A percentile compares a stretch with the other conserved stretches of the same genome.
Conservation (phyloP, 2,888 invertebrate genomes). For the Camponotus fellah region DNA sequence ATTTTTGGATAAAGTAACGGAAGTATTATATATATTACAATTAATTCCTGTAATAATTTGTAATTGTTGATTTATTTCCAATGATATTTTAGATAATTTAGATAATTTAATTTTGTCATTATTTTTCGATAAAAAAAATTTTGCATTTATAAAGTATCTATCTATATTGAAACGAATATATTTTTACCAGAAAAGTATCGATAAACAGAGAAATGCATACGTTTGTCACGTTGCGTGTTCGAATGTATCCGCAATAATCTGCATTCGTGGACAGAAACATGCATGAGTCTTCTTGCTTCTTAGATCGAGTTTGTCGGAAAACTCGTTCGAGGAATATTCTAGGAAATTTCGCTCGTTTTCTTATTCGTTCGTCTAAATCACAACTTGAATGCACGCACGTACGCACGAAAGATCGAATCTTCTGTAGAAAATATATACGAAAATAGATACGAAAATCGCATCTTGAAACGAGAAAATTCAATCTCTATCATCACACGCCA, state of each 20-base stretch:
- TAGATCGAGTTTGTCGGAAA: conserved; percentile 45
- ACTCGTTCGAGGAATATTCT: conserved; percentile 36
- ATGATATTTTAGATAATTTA: neutral
- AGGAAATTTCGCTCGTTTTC: conserved; percentile 37
- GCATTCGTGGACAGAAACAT: conserved; percentile 21
- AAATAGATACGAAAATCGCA: neutral
- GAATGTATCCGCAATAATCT: conserved; percentile 47
- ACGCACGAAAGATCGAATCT: conserved; percentile 42
- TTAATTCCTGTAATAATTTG: neutral
- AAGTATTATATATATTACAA: neutral
- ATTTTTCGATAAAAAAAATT: neutral
- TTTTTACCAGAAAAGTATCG: conserved; percentile 12
- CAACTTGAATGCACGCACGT: neutral
- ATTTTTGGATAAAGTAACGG: neutral
- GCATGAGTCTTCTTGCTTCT: conserved; percentile 5
- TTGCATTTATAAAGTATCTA: neutral
- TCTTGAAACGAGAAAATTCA: conserved; percentile 15
- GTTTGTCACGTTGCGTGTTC: conserved; percentile 21
- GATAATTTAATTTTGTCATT: neutral
- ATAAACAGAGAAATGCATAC: conserved; percentile 12
- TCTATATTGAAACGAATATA: neutral
- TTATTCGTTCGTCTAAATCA: conserved; percentile 38
- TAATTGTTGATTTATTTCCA: neutral
- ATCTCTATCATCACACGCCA: conserved; percentile 38
- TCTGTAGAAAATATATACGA: neutral